Evolutionary conservation across 2,797 vertebrate genomes (phyloP).

Genomic region (Apogon talboti): DNA sequence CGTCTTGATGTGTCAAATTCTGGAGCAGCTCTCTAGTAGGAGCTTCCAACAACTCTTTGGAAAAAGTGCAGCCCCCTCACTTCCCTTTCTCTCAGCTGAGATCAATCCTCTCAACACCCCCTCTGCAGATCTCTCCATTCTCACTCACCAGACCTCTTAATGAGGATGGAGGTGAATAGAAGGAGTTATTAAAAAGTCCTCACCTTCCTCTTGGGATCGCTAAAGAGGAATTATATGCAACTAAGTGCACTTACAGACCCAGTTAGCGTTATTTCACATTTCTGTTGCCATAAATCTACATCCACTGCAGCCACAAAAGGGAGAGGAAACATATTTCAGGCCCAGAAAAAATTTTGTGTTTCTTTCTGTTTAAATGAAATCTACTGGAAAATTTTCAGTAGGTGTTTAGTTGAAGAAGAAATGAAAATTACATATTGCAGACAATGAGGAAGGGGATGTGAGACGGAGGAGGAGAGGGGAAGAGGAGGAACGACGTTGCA

Average conservation of each 20-base stretch:
- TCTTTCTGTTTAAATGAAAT: constrained; percentile 44
- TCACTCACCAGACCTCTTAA: constrained; percentile 72
- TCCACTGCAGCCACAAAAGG: constrained; percentile 44
- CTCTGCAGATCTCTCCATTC: constrained; percentile 59
- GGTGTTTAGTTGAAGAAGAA: constrained; percentile 47
- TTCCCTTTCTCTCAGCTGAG: constrained; percentile 49
- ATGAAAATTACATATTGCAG: constrained; percentile 50
- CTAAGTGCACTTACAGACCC: constrained; percentile 75
- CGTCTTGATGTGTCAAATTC: constrained; percentile 72
- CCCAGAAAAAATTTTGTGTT: constrained; percentile 48
- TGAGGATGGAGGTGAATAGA: constrained; percentile 79
- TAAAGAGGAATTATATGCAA: constrained; percentile 80
- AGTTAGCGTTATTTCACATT: constrained; percentile 75
- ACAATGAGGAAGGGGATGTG: constrained; percentile 34
- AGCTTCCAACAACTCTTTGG: constrained; percentile 58
- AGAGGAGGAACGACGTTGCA: constrained; percentile 43
- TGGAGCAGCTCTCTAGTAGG: constrained; percentile 49
- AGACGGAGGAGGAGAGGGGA: constrained; percentile 32
- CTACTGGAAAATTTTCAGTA: constrained; percentile 58
- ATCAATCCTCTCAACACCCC: constrained; percentile 71
- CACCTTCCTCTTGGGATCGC: constrained; percentile 69
- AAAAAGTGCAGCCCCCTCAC: constrained; percentile 61
- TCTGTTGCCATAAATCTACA: constrained; percentile 72
- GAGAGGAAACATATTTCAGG: constrained; percentile 59
- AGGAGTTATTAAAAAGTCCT: constrained; percentile 83